Base-by-base conservation (phyloP, 2,113 vertebrate species). In the Scortum barcoo region DNA sequence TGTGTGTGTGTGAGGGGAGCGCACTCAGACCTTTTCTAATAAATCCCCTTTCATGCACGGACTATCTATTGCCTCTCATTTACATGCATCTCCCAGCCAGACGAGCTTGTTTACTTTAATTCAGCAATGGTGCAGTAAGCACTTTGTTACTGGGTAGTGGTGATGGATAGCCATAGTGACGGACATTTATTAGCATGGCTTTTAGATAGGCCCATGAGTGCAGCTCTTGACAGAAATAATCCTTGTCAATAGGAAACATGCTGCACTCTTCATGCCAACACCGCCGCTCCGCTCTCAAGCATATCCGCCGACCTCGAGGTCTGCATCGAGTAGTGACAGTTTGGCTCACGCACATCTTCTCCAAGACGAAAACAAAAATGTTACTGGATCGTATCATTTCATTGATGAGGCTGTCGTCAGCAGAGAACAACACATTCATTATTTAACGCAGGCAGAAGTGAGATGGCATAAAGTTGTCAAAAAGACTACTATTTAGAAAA, bases 151-250 rank as follows among this genome's bases (percentile, higher is more conserved):
- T 53, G 67, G 60, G 63, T 72, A 46, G 71, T 56, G 71, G 62
- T 94, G 92, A 95, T 91, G 90, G 88, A 95, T 91, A 89, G 86
- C 61, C 26, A 22, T 53, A 72, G 72, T 91, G 93, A 93, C 85
- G 82, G 91, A 86, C 90, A 89, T 92, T 87, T 92, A 95, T 94
- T 94, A 93, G 83, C 85, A 57, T 16, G 54, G 90, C 88, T 94
- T 87, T 87, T 80, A 92, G 86, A 93, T 86, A 72, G 89, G 73
- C 76, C 82, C 81, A 62, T 67, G 86, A 95, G 91, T 92, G 91
- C 89, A 78, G 84, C 84, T 77, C 88, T 93, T 89, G 92, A 95
- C 93, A 93, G 77, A 91, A 94, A 90, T 85, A 92, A 90, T 94
- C 86, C 84, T 68, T 86, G 89, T 94, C 93, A 94, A 81, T 65